phyloP scores from a whole-genome alignment of 2,113 vertebrate genomes.

The Peromyscus polionotus region DNA sequence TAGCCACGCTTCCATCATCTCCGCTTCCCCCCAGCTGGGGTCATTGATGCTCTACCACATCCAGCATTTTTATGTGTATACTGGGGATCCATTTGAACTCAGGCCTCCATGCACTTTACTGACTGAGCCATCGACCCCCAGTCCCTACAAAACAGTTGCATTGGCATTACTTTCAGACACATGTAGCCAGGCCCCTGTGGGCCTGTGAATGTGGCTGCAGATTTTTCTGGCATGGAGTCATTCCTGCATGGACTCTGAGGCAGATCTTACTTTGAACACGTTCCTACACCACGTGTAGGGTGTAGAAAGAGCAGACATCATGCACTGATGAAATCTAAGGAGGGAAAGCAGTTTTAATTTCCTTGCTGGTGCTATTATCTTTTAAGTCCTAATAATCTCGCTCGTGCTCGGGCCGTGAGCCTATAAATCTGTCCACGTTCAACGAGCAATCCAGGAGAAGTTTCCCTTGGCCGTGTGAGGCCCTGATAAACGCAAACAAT shows the following conservation, averaged over 20 bases:
- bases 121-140: not conserved
- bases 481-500: slow-evolving; percentile 77
- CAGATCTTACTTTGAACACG: slow-evolving; percentile 45
- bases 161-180: not conserved
- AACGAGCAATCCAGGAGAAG: slow-evolving; percentile 62
- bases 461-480: slow-evolving; percentile 63
- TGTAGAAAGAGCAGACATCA: slow-evolving; percentile 32
- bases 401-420: slow-evolving; percentile 18
- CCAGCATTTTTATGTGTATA: not conserved
- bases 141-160: not conserved
- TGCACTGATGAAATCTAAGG: slow-evolving; percentile 60
- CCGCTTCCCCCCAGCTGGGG: not conserved
- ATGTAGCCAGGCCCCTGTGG: accelerated
- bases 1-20: not conserved
- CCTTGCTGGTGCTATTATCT: slow-evolving; percentile 75
- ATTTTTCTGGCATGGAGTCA: not conserved
- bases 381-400: slow-evolving; percentile 81
- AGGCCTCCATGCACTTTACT: not conserved
- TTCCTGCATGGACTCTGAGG: not conserved
- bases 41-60: not conserved
- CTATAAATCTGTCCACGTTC: slow-evolving; percentile 73
- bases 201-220: not conserved
- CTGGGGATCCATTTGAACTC: not conserved
- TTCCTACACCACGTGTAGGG: not conserved
- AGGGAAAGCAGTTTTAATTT: slow-evolving; percentile 73